Conservation (phyloP, 2,888 invertebrate genomes). For the Aleiodes alternator region DNA sequence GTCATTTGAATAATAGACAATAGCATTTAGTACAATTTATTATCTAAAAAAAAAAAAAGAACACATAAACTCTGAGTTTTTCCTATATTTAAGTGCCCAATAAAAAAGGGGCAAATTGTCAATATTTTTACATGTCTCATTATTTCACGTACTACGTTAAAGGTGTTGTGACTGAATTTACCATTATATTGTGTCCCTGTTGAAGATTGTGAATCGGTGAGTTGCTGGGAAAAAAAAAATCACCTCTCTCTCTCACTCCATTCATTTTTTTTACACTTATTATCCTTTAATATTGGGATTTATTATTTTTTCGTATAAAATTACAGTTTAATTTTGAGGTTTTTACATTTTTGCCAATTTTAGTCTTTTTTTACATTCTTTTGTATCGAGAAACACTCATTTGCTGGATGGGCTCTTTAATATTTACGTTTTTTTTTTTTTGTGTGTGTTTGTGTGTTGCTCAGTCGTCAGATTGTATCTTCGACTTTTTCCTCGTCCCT, state of each 20-base stretch:
- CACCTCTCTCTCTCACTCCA: neutral
- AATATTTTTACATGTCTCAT: conserved; percentile 25
- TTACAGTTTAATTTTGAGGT: neutral
- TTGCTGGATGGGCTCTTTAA: neutral
- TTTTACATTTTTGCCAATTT: too few species aligned
- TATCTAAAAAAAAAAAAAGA: too few species aligned
- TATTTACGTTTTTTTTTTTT: neutral
- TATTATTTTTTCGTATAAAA: neutral
- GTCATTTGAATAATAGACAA: neutral
- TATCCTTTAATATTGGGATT: neutral
- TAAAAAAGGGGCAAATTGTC: neutral
- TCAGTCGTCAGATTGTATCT: too few species aligned
- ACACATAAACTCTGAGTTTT: neutral
- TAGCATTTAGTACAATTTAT: neutral
- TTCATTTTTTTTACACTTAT: neutral
- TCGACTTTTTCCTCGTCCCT: neutral
- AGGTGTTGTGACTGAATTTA: conserved; percentile 4
- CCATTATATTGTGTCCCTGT: neutral
- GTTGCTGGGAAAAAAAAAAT: neutral
- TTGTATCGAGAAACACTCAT: neutral
- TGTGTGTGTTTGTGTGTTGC: neutral
- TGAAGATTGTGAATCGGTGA: conserved; percentile 27
- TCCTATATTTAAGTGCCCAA: neutral
- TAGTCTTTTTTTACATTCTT: too few species aligned
- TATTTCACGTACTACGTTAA: conserved; percentile 9